Percentiles rank a stretch among this genome's conserved stretches.
Evolutionary conservation across 2,888 invertebrate species (phyloP).

Genomic region (Megastigmus dorsalis): DNA sequence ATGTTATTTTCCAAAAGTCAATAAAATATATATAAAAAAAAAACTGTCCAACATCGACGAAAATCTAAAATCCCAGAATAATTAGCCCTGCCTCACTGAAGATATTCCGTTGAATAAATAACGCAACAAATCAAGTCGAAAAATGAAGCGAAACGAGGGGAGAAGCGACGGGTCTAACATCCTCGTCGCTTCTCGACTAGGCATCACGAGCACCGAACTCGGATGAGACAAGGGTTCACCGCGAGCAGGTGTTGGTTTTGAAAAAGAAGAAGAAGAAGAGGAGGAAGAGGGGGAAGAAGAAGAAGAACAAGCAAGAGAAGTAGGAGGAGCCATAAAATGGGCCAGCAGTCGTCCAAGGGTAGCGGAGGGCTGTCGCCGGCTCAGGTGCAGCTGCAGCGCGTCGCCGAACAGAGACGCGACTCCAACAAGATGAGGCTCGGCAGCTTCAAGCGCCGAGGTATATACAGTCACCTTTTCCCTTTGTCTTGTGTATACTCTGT

Average conservation of each 20-base stretch:
- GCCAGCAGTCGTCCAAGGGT: conserved; percentile 71
- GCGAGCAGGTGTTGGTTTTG: too few species aligned
- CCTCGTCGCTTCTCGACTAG: conserved; percentile 51
- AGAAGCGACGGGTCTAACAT: conserved; percentile 18
- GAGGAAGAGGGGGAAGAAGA: not conserved
- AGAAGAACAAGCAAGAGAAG: conserved; percentile 10
- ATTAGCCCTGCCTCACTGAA: too few species aligned
- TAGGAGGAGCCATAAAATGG: conserved; percentile 60
- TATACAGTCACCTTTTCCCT: too few species aligned
- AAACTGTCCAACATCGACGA: too few species aligned
- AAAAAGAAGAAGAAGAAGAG: conserved; percentile 47
- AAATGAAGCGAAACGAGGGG: not conserved
- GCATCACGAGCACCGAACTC: conserved; percentile 42
- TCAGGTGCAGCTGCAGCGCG: conserved; percentile 68
- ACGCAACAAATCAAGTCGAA: too few species aligned
- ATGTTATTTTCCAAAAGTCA: too few species aligned
- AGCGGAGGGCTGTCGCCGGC: conserved; percentile 60
- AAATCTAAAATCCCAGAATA: too few species aligned
- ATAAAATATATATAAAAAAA: too few species aligned
- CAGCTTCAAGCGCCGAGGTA: conserved; percentile 69
- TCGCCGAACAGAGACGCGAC: conserved; percentile 70
- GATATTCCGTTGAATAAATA: too few species aligned
- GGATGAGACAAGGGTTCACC: conserved; percentile 12
- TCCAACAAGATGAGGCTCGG: conserved; percentile 70
- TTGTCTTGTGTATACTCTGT: too few species aligned